Percentiles rank a stretch among this genome's conserved stretches.
These are phyloP conservation scores for Rhaphigaster nebulosa DNA, from an alignment of 2,888 invertebrate genomes.

Conservation along the genomic window DNA sequence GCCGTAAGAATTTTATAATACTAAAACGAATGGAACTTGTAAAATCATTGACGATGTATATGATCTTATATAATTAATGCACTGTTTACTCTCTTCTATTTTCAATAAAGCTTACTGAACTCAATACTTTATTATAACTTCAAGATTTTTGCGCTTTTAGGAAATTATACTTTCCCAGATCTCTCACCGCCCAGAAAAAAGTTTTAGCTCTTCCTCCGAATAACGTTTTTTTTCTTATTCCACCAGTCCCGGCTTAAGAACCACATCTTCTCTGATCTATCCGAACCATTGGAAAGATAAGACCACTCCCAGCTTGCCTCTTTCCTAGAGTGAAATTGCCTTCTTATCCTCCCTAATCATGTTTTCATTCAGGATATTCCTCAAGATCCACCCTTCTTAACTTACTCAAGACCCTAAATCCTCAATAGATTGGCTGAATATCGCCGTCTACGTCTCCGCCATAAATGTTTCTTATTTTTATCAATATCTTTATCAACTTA, in stretches of 20 bases:
- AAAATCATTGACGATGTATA: too few relatives aligned
- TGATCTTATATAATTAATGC: too few relatives aligned
- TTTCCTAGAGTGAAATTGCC: background rate
- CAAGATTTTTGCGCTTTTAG: background rate
- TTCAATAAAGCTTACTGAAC: too few relatives aligned
- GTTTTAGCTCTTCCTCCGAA: background rate
- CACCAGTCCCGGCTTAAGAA: background rate
- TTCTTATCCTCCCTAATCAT: conserved; percentile 5
- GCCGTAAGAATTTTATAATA: too few relatives aligned
- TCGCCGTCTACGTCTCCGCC: background rate
- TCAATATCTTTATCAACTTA: background rate
- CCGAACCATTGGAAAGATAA: background rate
- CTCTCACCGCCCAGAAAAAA: background rate
- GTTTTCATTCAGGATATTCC: background rate
- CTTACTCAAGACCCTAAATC: background rate
- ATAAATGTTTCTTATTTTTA: background rate
- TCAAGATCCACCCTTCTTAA: background rate
- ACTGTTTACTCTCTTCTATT: too few relatives aligned
- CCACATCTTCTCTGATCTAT: background rate
- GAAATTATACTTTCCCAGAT: background rate
- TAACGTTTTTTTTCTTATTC: background rate
- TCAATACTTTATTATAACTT: background rate
- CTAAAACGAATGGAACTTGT: too few relatives aligned
- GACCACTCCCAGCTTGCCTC: background rate
- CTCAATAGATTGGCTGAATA: background rate